Base-by-base conservation (phyloP, 2,113 vertebrate species). In the Geothlypis trichas region DNA sequence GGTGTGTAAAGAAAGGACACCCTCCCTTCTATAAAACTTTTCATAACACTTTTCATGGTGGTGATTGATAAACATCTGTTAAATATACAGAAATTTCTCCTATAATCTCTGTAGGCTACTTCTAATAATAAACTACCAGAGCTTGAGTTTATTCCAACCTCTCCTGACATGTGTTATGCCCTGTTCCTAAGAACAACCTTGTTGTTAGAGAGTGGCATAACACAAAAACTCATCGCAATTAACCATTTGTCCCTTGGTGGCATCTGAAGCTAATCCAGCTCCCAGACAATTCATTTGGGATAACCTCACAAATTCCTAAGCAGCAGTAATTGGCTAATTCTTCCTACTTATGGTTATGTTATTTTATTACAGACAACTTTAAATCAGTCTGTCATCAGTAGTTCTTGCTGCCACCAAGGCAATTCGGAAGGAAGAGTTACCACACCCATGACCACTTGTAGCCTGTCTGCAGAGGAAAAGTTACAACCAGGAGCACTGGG, bases 351-450 rank as follows among this genome's bases (percentile, higher is more conserved):
- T 75, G 78, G 59, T 82, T 94, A 47, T 71, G 86, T 80, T 95
- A 94, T 91, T 93, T 79, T 85, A 66, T 92, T 96, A 88, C 85
- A 93, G 96, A 85, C 87, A 90, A 77, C 74, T 84, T 84, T 94
- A 97, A 97, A 96, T 91, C 89, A 94, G 61, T 73, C 68, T 95
- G 90, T 92, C 91, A 94, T 73, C 89, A 2, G 89, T 7, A 59
- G 79, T 18, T 46, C 47, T 84, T 79, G 72, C 82, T 84, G 74
- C 84, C 92, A 95, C 88, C 1, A 1, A 82, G 79, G 84, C 37
- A 11, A 52, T 82, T 75, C 80, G 52, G 68, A 74, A 78, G 54
- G 82, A 91, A 65, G 82, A 94, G 78, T 92, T 93, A 93, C 73
- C 80, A 75, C 46, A 87, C 19, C 74, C 75, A 1, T 1, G 6